Evolutionary conservation across 2,113 vertebrate genomes (phyloP), one percentile per base, ranked within the genome.

Genomic region (Lates calcarifer): DNA sequence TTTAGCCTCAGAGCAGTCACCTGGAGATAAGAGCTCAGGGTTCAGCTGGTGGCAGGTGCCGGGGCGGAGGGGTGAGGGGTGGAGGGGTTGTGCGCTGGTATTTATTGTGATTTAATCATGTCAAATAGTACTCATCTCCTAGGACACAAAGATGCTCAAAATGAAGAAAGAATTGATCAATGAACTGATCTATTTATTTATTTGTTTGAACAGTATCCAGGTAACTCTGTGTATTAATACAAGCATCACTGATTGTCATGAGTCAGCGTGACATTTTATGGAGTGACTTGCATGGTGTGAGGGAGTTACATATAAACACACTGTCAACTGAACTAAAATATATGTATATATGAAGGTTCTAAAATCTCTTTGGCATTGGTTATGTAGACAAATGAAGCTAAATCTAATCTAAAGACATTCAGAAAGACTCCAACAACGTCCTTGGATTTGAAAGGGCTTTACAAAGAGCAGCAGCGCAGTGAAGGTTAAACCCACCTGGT

Each of bases 21-120:
- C 84, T 76, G 77, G 55, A 90, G 86, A 89, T 81, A 89, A 82
- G 82, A 82, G 72, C 74, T 76, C 81, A 65, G 65, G 53, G 28
- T 81, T 45, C 29, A n/a, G n/a, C n/a, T n/a, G 22, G 49, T 26
- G 41, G 61, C 81, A 60, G 43, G 47, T 74, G 66, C 33, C 35
- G 61, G 45, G 47, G 53, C 5, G 13, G 41, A 24, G 14, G 2
- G 29, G 66, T 5, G 37, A 1, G 22, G 12, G 13, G 39, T 26
- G 47, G 20, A 12, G 15, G 9, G 47, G 47, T 24, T 37, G 33
- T 28, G 26, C n/a, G 13, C 6, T 14, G 45, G 29, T 29, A 67
- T 53, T 31, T 47, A 18, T 47, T 69, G 29, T 31, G 18, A 31
- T 58, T 5, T n/a, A n/a, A n/a, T n/a, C n/a, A n/a, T n/a, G n/a